These are phyloP conservation scores for Colius striatus DNA, from an alignment of 2,113 vertebrate genomes.

Conservation along the genomic window DNA sequence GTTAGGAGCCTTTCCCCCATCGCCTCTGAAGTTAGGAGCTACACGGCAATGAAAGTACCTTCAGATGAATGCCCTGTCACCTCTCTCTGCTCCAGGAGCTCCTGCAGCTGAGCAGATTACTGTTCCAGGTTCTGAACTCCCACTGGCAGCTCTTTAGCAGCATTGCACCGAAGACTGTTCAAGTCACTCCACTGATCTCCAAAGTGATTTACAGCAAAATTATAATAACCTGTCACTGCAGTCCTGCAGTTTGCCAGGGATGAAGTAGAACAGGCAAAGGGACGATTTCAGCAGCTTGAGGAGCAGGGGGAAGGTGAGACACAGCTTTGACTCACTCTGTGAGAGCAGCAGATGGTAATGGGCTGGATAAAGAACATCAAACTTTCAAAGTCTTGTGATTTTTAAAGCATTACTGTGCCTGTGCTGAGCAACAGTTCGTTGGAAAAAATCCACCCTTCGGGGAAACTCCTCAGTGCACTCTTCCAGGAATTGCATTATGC, in stretches of 20 bases:
- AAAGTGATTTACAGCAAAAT: not conserved
- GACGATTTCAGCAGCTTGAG: not conserved
- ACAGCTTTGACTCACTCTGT: rapidly evolving
- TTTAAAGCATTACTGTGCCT: not conserved
- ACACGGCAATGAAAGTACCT: not conserved
- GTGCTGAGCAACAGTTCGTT: not conserved
- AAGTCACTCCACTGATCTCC: not conserved
- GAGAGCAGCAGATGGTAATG: rapidly evolving
- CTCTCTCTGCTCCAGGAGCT: not conserved
- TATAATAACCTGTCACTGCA: not conserved
- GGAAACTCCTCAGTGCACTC: not conserved
- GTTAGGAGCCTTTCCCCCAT: not conserved
- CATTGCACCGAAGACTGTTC: not conserved
- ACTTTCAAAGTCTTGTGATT: no score
- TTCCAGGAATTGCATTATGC: not conserved
- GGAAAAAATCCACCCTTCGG: not conserved
- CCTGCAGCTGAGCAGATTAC: not conserved
- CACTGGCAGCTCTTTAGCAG: not conserved
- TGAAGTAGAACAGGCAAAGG: not conserved
- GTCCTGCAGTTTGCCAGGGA: not conserved
- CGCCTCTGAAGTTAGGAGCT: not conserved
- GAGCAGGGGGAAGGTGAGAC: not conserved
- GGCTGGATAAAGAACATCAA: not conserved
- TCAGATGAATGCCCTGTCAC: not conserved
- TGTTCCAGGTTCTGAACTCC: not conserved